Conservation (phyloP, 2,888 invertebrate genomes). For the Baronia brevicornis region DNA sequence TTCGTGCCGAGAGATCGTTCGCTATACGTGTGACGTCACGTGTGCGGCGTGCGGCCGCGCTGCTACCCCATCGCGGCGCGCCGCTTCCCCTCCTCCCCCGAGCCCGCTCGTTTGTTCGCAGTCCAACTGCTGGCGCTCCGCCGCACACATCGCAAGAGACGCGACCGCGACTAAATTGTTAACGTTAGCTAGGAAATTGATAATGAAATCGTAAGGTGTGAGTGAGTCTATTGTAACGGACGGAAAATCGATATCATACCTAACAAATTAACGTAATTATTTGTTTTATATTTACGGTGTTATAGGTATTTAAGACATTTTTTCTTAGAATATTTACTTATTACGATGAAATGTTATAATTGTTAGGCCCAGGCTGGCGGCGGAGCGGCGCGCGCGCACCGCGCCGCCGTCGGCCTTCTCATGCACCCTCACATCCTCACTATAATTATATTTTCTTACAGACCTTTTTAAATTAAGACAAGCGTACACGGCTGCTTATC, state of each 20-base stretch:
- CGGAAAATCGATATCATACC: slow-evolving; percentile 74
- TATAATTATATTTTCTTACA: slow-evolving; percentile 74
- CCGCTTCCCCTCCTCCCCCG: slow-evolving; percentile 13
- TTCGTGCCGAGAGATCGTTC: slow-evolving; percentile 62
- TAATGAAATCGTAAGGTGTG: slow-evolving; percentile 74
- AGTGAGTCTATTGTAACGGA: slow-evolving; percentile 64
- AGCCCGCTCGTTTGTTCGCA: slow-evolving; percentile 17
- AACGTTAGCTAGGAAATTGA: slow-evolving; percentile 76
- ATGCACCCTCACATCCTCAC: slow-evolving; percentile 72
- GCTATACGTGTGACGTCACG: slow-evolving; percentile 47
- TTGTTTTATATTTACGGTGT: slow-evolving; percentile 76
- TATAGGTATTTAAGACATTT: slow-evolving; percentile 76
- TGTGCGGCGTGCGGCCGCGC: slow-evolving; percentile 21
- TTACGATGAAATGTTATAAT: slow-evolving; percentile 71
- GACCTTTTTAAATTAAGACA: slow-evolving; percentile 69
- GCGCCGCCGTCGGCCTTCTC: slow-evolving; percentile 58
- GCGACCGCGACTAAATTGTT: slow-evolving; percentile 71
- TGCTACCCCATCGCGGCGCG: slow-evolving; percentile 6
- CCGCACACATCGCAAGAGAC: slow-evolving; percentile 51
- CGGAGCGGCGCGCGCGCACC: slow-evolving; percentile 39
- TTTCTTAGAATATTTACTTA: slow-evolving; percentile 75
- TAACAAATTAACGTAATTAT: slow-evolving; percentile 75
- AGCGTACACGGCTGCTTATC: slow-evolving; percentile 71
- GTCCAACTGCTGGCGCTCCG: slow-evolving; percentile 16
- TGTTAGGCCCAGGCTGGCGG: slow-evolving; percentile 65